These are phyloP conservation scores for Heloderma charlesbogerti DNA, from an alignment of 2,113 vertebrate genomes.

Conservation along the genomic window DNA sequence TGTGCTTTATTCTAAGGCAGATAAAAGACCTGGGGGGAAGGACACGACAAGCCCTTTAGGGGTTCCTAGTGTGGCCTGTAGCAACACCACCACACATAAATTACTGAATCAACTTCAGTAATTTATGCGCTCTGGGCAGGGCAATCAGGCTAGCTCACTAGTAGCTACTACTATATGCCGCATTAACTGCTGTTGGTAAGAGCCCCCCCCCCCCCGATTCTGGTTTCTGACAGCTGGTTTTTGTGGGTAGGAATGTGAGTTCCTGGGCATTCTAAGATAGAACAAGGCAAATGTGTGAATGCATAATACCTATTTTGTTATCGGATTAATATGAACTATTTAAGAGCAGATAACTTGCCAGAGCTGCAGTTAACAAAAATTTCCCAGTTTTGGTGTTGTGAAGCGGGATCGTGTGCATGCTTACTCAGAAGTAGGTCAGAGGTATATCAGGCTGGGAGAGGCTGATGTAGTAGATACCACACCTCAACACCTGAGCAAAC, in stretches of 20 bases:
- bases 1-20: neutral
- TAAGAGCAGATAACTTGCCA: neutral
- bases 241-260: no score
- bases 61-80: neutral
- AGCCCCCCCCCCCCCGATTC: no score
- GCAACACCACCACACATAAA: neutral
- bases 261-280: neutral
- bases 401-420: neutral
- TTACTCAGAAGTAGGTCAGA: no score
- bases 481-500: neutral
- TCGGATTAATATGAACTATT: neutral
- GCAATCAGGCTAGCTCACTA: neutral
- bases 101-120: neutral
- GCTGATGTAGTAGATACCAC: no score
- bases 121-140: neutral
- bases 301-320: neutral
- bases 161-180: neutral
- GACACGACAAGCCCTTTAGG: no score
- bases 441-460: neutral
- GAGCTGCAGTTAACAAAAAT: neutral
- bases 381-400: neutral
- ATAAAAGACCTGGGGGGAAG: neutral
- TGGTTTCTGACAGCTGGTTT: no score
- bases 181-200: no score
- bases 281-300: neutral